Conservation (phyloP, 2,888 invertebrate genomes). For the Dorcus hopei region DNA sequence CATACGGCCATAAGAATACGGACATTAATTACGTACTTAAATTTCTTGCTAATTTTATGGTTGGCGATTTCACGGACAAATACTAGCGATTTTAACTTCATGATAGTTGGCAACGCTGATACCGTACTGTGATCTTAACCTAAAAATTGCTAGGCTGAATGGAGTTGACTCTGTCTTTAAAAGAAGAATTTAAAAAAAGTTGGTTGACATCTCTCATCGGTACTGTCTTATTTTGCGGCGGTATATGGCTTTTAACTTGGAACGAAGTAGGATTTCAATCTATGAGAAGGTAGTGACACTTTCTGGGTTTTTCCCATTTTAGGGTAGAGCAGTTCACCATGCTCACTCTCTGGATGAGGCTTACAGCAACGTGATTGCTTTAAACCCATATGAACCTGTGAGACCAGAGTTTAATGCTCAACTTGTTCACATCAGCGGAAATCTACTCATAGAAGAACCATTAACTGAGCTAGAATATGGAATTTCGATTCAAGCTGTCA, state of each 20-base stretch:
- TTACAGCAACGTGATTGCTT: constrained; percentile 57
- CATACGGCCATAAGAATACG: too few relatives aligned
- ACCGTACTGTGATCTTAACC: too few relatives aligned
- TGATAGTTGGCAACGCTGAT: too few relatives aligned
- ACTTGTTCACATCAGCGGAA: constrained; percentile 75
- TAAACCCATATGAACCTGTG: constrained; percentile 50
- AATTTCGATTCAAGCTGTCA: constrained; percentile 78
- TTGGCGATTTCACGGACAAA: too few relatives aligned
- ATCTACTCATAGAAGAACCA: constrained; percentile 72
- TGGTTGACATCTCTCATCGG: constrained; percentile 75
- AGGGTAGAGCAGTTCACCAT: constrained; percentile 78
- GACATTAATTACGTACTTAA: too few relatives aligned
- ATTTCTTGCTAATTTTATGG: too few relatives aligned
- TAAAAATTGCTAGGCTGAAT: constrained; percentile 8
- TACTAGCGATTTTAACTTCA: too few relatives aligned
- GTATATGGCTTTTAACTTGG: constrained; percentile 73
- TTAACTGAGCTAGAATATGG: constrained; percentile 84
- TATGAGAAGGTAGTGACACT: neutral
- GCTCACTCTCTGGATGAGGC: constrained; percentile 79
- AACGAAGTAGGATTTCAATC: constrained; percentile 65
- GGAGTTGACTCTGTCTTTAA: constrained; percentile 27
- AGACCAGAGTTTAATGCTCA: constrained; percentile 66
- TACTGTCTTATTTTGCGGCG: constrained; percentile 61
- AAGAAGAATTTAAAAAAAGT: constrained; percentile 62
- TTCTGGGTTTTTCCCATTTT: constrained; percentile 7